These are phyloP conservation scores for Gymnarchus niloticus DNA, from an alignment of 2,113 vertebrate species.

Conservation along the genomic window DNA sequence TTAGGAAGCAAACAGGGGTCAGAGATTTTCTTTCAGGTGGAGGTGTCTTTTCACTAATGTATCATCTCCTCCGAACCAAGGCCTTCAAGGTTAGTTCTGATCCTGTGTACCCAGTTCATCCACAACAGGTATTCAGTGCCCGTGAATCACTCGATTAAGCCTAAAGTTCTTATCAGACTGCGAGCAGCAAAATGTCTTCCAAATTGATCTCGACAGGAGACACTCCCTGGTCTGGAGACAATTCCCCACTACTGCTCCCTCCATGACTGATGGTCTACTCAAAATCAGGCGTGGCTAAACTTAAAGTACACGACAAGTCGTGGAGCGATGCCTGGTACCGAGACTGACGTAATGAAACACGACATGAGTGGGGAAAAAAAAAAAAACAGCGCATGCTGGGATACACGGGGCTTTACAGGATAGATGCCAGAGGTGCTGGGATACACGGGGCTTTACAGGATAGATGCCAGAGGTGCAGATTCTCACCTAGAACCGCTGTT, in stretches of 20 bases:
- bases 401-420: constrained; percentile 59
- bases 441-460: constrained; percentile 59
- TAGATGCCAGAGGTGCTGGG: constrained; percentile 55
- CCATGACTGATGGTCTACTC: not conserved
- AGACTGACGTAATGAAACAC: constrained; percentile 28
- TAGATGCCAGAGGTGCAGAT: constrained; percentile 55
- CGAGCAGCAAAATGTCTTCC: not conserved
- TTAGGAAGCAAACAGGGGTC: not conserved
- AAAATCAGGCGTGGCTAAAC: not conserved
- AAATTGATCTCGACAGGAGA: not conserved
- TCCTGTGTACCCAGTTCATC: not conserved
- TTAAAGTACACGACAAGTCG: not conserved
- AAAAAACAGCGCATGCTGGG: constrained; percentile 60
- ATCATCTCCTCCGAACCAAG: not conserved
- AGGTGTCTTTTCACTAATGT: not conserved
- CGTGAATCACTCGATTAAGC: not conserved
- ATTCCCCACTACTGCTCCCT: not conserved
- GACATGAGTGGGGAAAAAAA: constrained; percentile 32
- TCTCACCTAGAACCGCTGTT: constrained; percentile 99
- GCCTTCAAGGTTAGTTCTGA: not conserved
- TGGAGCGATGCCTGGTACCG: not conserved
- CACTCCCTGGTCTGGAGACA: not conserved
- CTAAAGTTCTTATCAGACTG: not conserved
- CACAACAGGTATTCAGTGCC: not conserved
- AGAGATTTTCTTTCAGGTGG: not conserved